Conservation (phyloP, 2,797 vertebrate genomes). For the Halcyon leucocephala region DNA sequence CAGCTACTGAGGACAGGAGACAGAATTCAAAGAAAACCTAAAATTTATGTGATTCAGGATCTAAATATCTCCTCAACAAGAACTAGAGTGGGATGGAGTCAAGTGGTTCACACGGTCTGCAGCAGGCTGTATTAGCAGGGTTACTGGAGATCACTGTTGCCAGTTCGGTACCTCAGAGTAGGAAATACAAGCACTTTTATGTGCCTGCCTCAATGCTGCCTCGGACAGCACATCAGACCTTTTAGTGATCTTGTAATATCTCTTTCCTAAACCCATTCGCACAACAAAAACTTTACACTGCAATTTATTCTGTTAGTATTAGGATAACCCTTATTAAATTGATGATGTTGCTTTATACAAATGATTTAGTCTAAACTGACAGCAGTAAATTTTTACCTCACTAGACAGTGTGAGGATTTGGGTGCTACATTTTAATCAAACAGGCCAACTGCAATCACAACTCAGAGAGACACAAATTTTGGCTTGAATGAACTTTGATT, state of each 20-base stretch:
- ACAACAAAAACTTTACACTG: not conserved
- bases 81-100: not conserved
- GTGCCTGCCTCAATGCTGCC: not conserved
- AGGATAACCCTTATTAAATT: not conserved
- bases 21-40: conserved; percentile 5
- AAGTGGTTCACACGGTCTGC: not conserved
- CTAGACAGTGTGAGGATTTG: not conserved
- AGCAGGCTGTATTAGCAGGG: not conserved
- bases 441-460: not conserved
- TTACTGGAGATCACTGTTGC: not conserved
- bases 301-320: not conserved
- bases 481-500: not conserved
- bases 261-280: not conserved
- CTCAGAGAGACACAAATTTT: not conserved
- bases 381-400: not conserved
- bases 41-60: not conserved
- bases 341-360: not conserved
- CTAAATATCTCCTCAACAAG: not conserved
- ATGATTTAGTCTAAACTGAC: not conserved
- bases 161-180: not conserved
- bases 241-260: not conserved
- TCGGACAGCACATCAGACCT: not conserved
- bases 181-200: not conserved
- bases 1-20: not conserved
- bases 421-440: not conserved